Conservation (phyloP, 2,888 invertebrate genomes). For the Lasioglossum oenotherae region DNA sequence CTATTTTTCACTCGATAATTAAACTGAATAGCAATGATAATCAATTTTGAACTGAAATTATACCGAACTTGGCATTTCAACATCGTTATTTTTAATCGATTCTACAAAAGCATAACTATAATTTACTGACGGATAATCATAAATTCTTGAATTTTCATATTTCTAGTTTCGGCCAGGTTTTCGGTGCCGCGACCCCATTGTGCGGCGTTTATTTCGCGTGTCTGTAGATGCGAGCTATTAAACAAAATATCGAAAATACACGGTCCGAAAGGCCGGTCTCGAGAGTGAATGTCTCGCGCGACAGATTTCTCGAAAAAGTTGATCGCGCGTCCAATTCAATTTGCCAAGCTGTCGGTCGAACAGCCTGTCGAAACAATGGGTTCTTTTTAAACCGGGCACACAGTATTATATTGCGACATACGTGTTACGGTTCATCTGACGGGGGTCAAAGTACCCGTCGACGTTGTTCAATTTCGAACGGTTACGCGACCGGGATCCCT, state of each 20-base stretch:
- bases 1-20: no score
- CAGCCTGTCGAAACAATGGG: background rate
- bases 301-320: background rate
- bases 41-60: no score
- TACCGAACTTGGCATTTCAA: no score
- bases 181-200: no score
- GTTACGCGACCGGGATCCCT: conserved; percentile 15
- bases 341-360: conserved; percentile 11
- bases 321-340: background rate
- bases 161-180: no score
- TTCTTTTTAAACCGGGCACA: background rate
- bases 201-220: background rate
- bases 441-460: conserved; percentile 46
- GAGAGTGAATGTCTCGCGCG: background rate
- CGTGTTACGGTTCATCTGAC: background rate
- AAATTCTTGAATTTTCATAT: no score
- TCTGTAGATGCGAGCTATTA: background rate
- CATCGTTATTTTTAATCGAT: no score
- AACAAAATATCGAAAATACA: background rate
- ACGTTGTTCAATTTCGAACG: conserved; percentile 37
- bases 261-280: background rate
- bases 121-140: no score
- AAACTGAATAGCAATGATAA: no score
- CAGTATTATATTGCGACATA: conserved; percentile 8
- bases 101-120: no score